Evolutionary conservation across 2,113 vertebrate species (phyloP).

Genomic region (Lamprotornis superbus): DNA sequence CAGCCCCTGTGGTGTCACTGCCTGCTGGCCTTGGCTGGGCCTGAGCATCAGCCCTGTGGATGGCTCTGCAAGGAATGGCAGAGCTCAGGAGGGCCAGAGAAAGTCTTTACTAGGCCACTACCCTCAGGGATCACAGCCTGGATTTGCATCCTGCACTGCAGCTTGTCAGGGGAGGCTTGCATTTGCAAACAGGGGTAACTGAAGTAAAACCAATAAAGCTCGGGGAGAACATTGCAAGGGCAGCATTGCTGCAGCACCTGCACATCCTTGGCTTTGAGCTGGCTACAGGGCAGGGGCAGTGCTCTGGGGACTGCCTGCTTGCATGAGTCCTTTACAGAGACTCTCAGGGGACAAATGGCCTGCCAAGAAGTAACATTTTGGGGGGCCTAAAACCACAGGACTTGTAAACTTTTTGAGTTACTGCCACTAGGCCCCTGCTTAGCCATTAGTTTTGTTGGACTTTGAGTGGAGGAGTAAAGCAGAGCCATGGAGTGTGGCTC

Average conservation of each 20-base stretch:
- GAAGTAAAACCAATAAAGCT: not conserved
- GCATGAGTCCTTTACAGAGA: fast-evolving
- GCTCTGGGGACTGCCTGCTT: not conserved
- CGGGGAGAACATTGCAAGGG: not conserved
- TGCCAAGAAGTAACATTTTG: not conserved
- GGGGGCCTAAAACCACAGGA: not conserved
- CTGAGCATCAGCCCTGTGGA: not conserved
- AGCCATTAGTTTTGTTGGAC: not conserved
- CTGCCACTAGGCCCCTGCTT: not conserved
- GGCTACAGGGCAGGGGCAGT: not conserved
- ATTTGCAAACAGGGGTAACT: not conserved
- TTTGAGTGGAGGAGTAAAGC: not conserved
- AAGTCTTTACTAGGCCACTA: not conserved
- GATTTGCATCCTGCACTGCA: not conserved
- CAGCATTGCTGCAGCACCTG: not conserved
- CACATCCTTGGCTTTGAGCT: not conserved
- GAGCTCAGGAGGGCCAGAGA: not conserved
- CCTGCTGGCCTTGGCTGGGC: not conserved
- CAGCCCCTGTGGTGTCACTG: not conserved
- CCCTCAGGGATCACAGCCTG: not conserved
- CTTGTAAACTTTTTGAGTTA: not conserved
- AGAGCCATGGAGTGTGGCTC: fast-evolving
- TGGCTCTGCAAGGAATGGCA: not conserved
- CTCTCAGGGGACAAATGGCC: not conserved
- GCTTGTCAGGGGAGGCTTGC: not conserved